These are phyloP conservation scores for Propithecus coquereli DNA, from an alignment of 2,113 vertebrate genomes.

Conservation along the genomic window DNA sequence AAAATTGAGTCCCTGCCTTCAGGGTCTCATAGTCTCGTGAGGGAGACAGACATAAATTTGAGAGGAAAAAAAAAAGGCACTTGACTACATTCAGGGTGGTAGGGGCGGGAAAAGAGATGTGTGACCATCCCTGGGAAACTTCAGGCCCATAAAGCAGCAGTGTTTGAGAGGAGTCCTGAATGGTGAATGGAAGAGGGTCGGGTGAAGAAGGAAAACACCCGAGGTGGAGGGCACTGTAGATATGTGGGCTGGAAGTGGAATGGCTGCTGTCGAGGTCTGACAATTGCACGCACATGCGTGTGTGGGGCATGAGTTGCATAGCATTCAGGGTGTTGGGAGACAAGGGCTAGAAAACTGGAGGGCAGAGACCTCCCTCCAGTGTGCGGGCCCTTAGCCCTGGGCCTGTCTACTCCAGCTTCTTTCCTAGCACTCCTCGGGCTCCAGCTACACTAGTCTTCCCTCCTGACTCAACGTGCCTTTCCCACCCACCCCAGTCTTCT, in stretches of 20 bases:
- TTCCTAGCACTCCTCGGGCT: background rate
- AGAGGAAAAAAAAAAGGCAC: background rate
- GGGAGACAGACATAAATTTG: background rate
- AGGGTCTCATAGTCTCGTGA: background rate
- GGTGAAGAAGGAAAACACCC: background rate
- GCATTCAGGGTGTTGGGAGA: background rate
- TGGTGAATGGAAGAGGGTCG: background rate
- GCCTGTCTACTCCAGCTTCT: background rate
- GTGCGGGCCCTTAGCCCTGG: background rate
- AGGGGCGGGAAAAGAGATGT: background rate
- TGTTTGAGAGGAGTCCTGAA: background rate
- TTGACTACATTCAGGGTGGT: background rate
- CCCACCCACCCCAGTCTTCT: background rate
- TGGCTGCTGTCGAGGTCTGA: background rate
- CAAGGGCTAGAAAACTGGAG: background rate
- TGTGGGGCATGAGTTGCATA: background rate
- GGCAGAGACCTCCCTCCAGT: background rate
- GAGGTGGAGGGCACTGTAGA: background rate
- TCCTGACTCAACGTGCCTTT: background rate
- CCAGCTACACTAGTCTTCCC: background rate
- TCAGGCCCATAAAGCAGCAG: background rate
- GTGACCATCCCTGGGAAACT: background rate
- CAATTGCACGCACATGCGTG: fast-evolving
- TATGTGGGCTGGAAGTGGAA: background rate
- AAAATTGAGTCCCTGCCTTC: background rate